Conservation (phyloP, 2,113 vertebrate species). For the Climacteris rufus region DNA sequence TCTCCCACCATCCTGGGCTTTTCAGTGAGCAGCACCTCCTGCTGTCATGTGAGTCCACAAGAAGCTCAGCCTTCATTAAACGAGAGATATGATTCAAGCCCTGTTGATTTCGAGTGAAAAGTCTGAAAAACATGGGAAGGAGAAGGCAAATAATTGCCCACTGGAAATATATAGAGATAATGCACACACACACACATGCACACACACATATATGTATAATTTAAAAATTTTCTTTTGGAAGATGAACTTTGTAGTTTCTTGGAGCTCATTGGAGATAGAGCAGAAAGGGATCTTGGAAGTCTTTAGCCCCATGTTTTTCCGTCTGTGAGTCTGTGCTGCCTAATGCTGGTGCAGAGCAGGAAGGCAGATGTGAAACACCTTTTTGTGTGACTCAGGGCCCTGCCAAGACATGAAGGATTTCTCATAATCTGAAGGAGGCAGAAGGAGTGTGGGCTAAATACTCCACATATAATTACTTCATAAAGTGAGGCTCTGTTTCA, state of each 20-base stretch:
- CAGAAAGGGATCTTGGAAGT: background rate
- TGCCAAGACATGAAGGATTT: background rate
- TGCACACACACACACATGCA: too few relatives aligned
- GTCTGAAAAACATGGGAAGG: constrained; percentile 34
- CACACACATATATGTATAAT: background rate
- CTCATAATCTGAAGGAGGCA: background rate
- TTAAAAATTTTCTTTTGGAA: background rate
- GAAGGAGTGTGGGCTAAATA: background rate
- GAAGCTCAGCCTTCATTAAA: constrained; percentile 63
- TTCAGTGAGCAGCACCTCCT: constrained; percentile 59
- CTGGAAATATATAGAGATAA: background rate
- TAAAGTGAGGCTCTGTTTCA: background rate
- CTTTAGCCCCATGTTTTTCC: background rate
- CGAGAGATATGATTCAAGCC: constrained; percentile 12
- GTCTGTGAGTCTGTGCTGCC: background rate
- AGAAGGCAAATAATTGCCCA: constrained; percentile 23
- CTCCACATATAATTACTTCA: background rate
- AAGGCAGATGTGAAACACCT: background rate
- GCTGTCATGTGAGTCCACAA: constrained; percentile 52
- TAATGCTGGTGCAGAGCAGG: background rate
- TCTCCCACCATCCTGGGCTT: constrained; percentile 45
- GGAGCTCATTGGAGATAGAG: background rate
- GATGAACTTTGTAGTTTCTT: background rate
- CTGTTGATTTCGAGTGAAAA: constrained; percentile 58
- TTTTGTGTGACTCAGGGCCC: background rate